A percentile compares a stretch with the other conserved stretches of the same genome.
Conservation (phyloP, 2,113 vertebrate genomes). For the Semnornis frantzii region DNA sequence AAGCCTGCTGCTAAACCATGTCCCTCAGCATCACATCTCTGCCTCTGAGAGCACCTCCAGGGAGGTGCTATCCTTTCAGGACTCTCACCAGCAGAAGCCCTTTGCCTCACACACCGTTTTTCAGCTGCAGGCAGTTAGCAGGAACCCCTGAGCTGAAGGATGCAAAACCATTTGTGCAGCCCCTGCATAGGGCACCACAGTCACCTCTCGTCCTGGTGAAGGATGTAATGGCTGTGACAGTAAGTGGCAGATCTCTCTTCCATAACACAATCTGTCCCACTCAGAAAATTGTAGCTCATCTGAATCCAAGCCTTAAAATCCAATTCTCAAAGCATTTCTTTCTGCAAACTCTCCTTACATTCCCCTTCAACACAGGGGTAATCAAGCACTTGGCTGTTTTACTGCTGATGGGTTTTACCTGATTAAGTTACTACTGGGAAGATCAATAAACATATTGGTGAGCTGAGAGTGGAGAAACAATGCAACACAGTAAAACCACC, state of each 20-base stretch:
- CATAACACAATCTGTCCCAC: neutral
- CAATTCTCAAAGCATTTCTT: neutral
- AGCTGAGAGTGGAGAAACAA: neutral
- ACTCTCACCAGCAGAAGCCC: neutral
- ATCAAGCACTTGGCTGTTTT: neutral
- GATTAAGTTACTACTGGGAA: neutral
- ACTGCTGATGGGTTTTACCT: neutral
- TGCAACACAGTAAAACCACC: neutral
- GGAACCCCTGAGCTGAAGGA: neutral
- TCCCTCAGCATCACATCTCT: too few relatives aligned
- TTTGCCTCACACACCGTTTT: rapidly evolving
- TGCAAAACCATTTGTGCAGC: neutral
- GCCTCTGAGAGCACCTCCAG: too few relatives aligned
- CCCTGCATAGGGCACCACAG: neutral
- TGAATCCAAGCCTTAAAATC: neutral
- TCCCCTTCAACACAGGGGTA: neutral
- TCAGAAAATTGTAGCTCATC: neutral
- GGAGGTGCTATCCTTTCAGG: neutral
- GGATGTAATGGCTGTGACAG: neutral
- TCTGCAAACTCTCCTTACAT: neutral
- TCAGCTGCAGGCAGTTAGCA: neutral
- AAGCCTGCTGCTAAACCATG: too few relatives aligned
- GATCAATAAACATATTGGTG: neutral
- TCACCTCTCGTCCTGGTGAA: neutral
- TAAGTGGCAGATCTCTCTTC: neutral